Percentiles rank a stretch among this genome's conserved stretches.
Conservation (phyloP, 2,113 vertebrate genomes). For the Laticauda laticaudata region DNA sequence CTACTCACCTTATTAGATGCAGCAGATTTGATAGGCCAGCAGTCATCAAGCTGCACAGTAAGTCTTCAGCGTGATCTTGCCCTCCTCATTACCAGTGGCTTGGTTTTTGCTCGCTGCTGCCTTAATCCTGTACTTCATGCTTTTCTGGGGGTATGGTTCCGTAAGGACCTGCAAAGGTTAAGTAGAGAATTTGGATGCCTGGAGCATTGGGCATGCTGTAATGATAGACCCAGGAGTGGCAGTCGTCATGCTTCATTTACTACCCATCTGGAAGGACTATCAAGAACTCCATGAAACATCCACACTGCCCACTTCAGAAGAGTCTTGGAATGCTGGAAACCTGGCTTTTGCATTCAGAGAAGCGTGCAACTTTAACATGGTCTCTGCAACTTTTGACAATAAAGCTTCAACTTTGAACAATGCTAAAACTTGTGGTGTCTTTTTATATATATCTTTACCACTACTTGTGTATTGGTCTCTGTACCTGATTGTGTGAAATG, state of each 20-base stretch:
- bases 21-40: constrained; percentile 54
- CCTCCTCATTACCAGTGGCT: constrained; percentile 78
- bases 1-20: constrained; percentile 77
- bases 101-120: constrained; percentile 87
- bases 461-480: not conserved
- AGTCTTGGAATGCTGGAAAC: not conserved
- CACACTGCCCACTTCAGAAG: fast-evolving
- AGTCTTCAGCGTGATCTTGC: constrained; percentile 72
- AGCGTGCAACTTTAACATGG: not conserved
- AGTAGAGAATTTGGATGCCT: constrained; percentile 60
- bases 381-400: not conserved
- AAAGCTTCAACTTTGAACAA: not conserved
- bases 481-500: not conserved
- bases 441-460: not conserved
- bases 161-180: constrained; percentile 77
- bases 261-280: constrained; percentile 20
- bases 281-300: fast-evolving
- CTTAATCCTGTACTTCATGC: constrained; percentile 92
- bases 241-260: constrained; percentile 27
- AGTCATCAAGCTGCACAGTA: constrained; percentile 66
- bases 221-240: not conserved
- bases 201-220: not conserved
- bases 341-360: not conserved
- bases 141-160: constrained; percentile 86
- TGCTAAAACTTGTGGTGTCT: not conserved